Evolutionary conservation across 2,797 vertebrate genomes (phyloP), one percentile per base, ranked within the genome.

Genomic region (Enteromius unitaeniatus): DNA sequence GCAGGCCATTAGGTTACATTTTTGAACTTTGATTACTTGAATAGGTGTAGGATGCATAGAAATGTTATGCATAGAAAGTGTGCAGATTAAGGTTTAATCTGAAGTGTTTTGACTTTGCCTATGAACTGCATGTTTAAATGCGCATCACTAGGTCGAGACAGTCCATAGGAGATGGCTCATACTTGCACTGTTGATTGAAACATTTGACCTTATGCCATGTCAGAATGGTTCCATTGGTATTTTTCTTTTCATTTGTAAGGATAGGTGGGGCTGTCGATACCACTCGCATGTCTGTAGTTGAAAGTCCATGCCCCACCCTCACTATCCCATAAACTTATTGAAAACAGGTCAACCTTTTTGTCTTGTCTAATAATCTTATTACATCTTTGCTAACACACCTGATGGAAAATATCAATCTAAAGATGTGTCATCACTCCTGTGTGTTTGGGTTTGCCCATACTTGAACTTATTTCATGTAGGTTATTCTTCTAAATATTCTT

Each of bases 381-480:
- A 73, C 45, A 60, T 81, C 42, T 78, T 14, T 55, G 23, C 67
- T 72, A 78, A 72, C 73, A 78, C 80, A 37, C 70, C 72, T 75
- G 81, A 53, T 65, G 79, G 65, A 76, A 78, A 76, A 85, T 23
- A 58, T 76, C 68, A 9, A 26, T 81, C 51, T 42, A 51, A 76
- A 45, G 53, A 47, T 76, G 64, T 76, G 67, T 70, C 79, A 83
- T 73, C 51, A 73, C 47, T 49, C 3, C 9, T 55, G 67, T 78
- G 51, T 45, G 14, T n/a, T 51, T 15, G 21, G 15, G 80, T 82
- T 76, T 67, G 81, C 72, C 81, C 81, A 82, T 42, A 82, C 81
- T 67, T 82, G 80, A 74, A 58, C 47, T 53, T 21, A 40, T 26
- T 67, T 68, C 7, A 51, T 53, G 45, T 67, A 15, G 21, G 51